Base-by-base conservation (phyloP, 2,888 invertebrate genomes). In the Dicroscelio sp. region DNA sequence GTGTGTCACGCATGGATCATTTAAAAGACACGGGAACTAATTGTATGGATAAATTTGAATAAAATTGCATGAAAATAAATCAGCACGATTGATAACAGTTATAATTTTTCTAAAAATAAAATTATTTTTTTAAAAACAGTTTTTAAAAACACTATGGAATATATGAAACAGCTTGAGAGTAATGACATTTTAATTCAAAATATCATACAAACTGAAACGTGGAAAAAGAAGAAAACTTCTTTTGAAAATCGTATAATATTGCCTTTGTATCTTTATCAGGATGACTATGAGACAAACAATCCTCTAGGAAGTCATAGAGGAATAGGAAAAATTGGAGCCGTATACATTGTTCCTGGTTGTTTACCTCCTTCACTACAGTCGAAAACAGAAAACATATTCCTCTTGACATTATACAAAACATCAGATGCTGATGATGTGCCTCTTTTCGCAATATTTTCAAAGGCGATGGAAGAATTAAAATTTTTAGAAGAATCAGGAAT, bases 251-350 rank as follows among this genome's bases (percentile, higher is more conserved):
- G 65, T 31, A n/a, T 67, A 35, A 35, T 67, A n/a, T 67, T 67
- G 31, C 65, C 65, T 17, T 67, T 67, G n/a, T 67, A 30, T 20
- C n/a, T 67, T 17, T 67, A 52, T 20, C 52, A 52, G 52, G 52
- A 52, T 52, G 52, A 52, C n/a, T 52, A 20, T 23, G 52, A 52
- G 35, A 67, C 65, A 8, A 67, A 67, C 33, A 67, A 33, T 35
- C 33, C 65, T 33, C 35, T 67, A 33, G 65, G 65, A 33, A 67
- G 65, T 23, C 65, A 67, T n/a, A 31, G 35, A 33, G n/a, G 65
- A 33, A 17, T 67, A 20, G 65, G 65, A 20, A 67, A 67, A 67
- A 17, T 67, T 67, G 65, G 65, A n/a, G 35, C 65, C 10, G 31
- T 67, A n/a, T 67, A 67, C n/a, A 6, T 8, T 5, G 31, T 67